Evolutionary conservation across 2,113 vertebrate genomes (phyloP).

Genomic region (Platycercus adscitus): DNA sequence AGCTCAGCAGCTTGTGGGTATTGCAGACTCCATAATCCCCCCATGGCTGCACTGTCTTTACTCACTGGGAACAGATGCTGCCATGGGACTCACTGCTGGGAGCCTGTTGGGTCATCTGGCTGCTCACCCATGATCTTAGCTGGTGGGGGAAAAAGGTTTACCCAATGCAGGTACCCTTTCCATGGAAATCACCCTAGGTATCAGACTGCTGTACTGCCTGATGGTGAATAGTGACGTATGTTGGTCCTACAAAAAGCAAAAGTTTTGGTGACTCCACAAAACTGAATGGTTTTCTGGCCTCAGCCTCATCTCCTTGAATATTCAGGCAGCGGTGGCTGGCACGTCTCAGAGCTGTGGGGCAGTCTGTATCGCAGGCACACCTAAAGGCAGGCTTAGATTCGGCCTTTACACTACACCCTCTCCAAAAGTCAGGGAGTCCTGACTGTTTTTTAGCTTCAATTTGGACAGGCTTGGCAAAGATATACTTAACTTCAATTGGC

Average conservation of each 20-base stretch:
- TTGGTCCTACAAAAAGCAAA: neutral
- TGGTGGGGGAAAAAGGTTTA: fast-evolving
- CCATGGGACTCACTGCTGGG: neutral
- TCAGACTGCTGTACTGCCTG: neutral
- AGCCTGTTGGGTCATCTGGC: fast-evolving
- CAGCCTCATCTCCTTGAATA: neutral
- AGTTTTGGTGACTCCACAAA: neutral
- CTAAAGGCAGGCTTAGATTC: neutral
- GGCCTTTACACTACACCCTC: neutral
- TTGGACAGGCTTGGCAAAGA: neutral
- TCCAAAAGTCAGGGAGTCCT: neutral
- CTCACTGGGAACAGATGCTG: neutral
- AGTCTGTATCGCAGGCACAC: fast-evolving
- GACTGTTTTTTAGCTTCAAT: neutral
- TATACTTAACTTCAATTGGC: neutral
- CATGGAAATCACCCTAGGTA: neutral
- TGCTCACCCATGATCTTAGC: neutral
- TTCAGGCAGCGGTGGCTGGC: neutral
- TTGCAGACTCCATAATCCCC: neutral
- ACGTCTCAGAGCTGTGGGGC: neutral
- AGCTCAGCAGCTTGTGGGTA: neutral
- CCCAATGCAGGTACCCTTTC: neutral
- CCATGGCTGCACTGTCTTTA: neutral
- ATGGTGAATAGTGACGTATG: fast-evolving
- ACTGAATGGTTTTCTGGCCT: neutral